Conservation (phyloP, 2,888 invertebrate species). For the Ectemnius continuus region DNA sequence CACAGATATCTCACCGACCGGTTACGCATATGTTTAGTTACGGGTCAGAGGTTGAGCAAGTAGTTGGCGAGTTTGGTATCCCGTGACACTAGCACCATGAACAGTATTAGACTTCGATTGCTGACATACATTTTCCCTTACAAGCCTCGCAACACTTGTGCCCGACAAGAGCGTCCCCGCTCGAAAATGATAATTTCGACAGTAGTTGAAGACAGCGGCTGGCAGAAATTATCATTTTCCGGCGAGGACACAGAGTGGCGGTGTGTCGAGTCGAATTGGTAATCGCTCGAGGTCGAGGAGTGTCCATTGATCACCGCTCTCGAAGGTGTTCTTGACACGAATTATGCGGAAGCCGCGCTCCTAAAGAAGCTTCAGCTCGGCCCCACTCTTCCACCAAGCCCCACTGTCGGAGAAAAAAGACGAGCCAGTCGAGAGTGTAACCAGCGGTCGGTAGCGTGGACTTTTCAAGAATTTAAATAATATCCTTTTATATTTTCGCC, state of each 20-base stretch:
- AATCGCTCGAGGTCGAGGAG: slow-evolving; percentile 7
- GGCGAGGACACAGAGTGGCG: slow-evolving; percentile 1
- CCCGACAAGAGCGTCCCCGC: slow-evolving; percentile 52
- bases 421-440: background rate
- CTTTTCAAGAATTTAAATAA: slow-evolving; percentile 69
- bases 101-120: too few relatives aligned
- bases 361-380: slow-evolving; percentile 22
- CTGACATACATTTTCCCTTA: too few relatives aligned
- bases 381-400: background rate
- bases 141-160: too few relatives aligned
- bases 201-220: too few relatives aligned
- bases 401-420: background rate
- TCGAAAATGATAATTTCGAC: slow-evolving; percentile 71
- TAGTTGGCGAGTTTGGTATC: background rate
- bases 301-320: slow-evolving; percentile 68
- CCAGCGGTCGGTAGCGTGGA: background rate
- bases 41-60: background rate
- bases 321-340: slow-evolving; percentile 72
- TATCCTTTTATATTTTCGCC: slow-evolving; percentile 61
- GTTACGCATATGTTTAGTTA: slow-evolving; percentile 54
- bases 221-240: too few relatives aligned
- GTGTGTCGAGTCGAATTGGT: background rate
- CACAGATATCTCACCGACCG: slow-evolving; percentile 56
- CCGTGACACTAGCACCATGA: background rate
- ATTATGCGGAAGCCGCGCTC: slow-evolving; percentile 52